phyloP scores from a whole-genome alignment of 2,888 invertebrate species.

The Zygogramma bicolorata region DNA sequence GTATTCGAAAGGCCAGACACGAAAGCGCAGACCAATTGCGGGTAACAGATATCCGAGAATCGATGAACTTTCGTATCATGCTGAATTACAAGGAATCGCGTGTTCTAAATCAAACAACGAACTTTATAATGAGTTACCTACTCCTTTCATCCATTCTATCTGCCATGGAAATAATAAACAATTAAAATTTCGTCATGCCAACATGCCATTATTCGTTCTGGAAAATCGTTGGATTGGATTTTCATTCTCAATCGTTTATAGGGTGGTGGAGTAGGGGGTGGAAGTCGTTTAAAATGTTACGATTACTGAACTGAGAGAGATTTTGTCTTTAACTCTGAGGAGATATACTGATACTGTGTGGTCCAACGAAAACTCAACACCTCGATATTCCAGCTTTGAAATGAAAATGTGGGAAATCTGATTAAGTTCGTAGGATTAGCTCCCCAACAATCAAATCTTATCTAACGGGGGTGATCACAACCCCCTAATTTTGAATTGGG shows the following conservation, averaged over 20 bases:
- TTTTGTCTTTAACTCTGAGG: no score
- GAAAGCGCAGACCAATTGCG: slow-evolving; percentile 2
- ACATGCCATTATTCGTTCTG: slow-evolving; percentile 23
- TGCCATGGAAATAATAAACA: slow-evolving; percentile 26
- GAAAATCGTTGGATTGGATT: not conserved
- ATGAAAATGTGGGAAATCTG: no score
- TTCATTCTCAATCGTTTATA: not conserved
- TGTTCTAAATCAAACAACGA: slow-evolving; percentile 26
- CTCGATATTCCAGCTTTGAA: no score
- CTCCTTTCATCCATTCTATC: slow-evolving; percentile 22
- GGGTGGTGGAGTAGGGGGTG: not conserved
- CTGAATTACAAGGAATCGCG: slow-evolving; percentile 9
- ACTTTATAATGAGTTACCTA: slow-evolving; percentile 31
- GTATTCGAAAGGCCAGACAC: not conserved
- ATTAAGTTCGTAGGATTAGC: no score
- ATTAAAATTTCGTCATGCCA: slow-evolving; percentile 30
- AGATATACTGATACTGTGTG: no score
- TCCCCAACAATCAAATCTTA: no score
- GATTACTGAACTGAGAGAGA: not conserved
- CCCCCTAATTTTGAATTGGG: no score
- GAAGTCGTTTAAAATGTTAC: not conserved
- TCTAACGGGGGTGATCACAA: no score
- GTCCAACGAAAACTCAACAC: no score
- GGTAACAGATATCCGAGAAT: not conserved
- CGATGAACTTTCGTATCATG: slow-evolving; percentile 9